Evolutionary conservation across 2,797 vertebrate species (phyloP).

Genomic region (Microcaecilia unicolor): DNA sequence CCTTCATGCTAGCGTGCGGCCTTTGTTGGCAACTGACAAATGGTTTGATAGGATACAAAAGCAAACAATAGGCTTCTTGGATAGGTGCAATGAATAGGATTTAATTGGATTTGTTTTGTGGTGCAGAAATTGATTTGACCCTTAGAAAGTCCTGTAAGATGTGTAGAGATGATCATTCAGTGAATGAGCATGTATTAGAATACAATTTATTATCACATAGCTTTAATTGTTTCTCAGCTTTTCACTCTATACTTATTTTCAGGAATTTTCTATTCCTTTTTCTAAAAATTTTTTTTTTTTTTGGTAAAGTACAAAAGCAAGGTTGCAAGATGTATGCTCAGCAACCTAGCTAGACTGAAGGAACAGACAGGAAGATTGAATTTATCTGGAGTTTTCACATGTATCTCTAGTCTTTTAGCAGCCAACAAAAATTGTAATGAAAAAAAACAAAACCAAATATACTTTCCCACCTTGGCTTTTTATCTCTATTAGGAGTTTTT

Average conservation of each 20-base stretch:
- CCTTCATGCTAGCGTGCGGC: conserved; percentile 43
- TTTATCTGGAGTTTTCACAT: too few relatives aligned
- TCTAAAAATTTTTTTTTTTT: conserved; percentile 14
- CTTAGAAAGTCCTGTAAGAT: conserved; percentile 35
- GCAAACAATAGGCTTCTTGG: conserved; percentile 59
- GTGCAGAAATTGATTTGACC: conserved; percentile 66
- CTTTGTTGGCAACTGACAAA: conserved; percentile 50
- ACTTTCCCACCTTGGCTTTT: too few relatives aligned
- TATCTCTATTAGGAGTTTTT: too few relatives aligned
- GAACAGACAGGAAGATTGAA: too few relatives aligned
- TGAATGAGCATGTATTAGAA: conserved; percentile 56
- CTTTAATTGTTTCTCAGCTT: conserved; percentile 54
- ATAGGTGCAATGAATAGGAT: conserved; percentile 62
- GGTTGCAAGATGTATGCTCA: too few relatives aligned
- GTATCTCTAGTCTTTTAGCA: too few relatives aligned
- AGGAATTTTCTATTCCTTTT: conserved; percentile 55
- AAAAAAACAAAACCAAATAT: too few relatives aligned
- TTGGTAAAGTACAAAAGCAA: too few relatives aligned
- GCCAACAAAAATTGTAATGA: too few relatives aligned
- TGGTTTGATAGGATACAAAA: conserved; percentile 70
- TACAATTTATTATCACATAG: conserved; percentile 47
- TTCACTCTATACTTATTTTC: conserved; percentile 66
- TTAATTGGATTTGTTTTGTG: conserved; percentile 61
- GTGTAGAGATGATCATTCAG: conserved; percentile 50
- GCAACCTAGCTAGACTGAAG: too few relatives aligned